Conservation (phyloP, 2,113 vertebrate species). For the Pao palembangensis region DNA sequence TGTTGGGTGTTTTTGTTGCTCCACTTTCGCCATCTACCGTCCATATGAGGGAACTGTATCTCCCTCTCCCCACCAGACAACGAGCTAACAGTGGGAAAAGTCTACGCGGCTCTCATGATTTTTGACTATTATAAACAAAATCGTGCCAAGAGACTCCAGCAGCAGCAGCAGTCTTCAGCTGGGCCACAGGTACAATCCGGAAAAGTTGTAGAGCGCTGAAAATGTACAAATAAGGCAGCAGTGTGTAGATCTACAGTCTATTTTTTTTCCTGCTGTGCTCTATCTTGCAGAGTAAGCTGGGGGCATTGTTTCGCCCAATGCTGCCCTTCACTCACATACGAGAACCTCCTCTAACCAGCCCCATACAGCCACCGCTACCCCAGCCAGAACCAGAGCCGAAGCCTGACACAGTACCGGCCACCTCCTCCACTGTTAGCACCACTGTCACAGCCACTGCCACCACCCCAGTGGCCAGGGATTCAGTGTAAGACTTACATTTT, state of each 20-base stretch:
- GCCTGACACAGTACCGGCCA: constrained; percentile 68
- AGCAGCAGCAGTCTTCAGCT: constrained; percentile 68
- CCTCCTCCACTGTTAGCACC: constrained; percentile 68
- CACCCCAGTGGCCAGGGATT: constrained; percentile 67
- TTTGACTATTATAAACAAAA: constrained; percentile 98
- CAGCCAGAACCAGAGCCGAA: constrained; percentile 42
- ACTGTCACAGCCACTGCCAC: not conserved
- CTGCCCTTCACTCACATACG: constrained; percentile 72
- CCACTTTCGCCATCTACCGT: constrained; percentile 61
- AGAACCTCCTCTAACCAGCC: constrained; percentile 69
- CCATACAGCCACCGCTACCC: constrained; percentile 63
- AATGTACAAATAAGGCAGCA: not conserved
- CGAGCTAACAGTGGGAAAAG: constrained; percentile 96
- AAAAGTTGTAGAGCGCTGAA: not conserved
- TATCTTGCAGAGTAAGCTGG: constrained; percentile 68
- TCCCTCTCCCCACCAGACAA: constrained; percentile 74
- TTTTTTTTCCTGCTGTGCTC: not conserved
- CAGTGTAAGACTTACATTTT: constrained; percentile 75
- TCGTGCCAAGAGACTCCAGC: constrained; percentile 86
- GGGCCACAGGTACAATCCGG: constrained; percentile 40
- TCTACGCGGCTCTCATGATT: constrained; percentile 96
- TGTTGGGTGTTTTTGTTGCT: constrained; percentile 5
- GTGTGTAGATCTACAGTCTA: too few species aligned
- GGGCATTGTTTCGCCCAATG: constrained; percentile 72
- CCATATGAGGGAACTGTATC: not conserved